These are phyloP conservation scores for Alouatta palliata DNA, from an alignment of 2,113 vertebrate genomes.

Conservation along the genomic window DNA sequence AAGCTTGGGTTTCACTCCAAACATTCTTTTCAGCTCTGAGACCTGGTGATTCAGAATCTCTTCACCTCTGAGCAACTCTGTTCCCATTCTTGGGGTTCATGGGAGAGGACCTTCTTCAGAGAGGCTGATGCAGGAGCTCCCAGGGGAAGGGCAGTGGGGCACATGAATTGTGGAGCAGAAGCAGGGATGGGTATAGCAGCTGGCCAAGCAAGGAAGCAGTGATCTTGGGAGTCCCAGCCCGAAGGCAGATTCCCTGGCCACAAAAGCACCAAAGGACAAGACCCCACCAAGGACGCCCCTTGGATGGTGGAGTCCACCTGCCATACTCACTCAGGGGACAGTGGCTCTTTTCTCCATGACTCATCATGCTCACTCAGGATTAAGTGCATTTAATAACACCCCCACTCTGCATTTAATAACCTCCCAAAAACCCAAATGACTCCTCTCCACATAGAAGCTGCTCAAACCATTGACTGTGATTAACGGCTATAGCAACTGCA, in stretches of 20 bases:
- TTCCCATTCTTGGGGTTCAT: neutral
- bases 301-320: neutral
- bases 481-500: constrained; percentile 57
- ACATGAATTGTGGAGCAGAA: neutral
- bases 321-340: neutral
- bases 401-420: neutral
- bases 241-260: constrained; percentile 52
- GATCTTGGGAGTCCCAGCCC: neutral
- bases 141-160: neutral
- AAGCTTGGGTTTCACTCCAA: neutral
- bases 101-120: no score
- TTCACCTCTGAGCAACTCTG: neutral
- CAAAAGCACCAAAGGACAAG: neutral
- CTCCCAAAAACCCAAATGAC: neutral
- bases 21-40: neutral
- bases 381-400: neutral
- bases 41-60: neutral
- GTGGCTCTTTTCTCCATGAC: neutral
- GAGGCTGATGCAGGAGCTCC: accelerated
- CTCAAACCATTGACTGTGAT: constrained; percentile 41
- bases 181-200: neutral
- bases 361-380: neutral
- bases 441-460: constrained; percentile 48
- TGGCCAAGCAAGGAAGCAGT: constrained; percentile 35
- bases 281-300: neutral